Evolutionary conservation across 2,113 vertebrate species (phyloP).

Genomic region (Scophthalmus maximus): DNA sequence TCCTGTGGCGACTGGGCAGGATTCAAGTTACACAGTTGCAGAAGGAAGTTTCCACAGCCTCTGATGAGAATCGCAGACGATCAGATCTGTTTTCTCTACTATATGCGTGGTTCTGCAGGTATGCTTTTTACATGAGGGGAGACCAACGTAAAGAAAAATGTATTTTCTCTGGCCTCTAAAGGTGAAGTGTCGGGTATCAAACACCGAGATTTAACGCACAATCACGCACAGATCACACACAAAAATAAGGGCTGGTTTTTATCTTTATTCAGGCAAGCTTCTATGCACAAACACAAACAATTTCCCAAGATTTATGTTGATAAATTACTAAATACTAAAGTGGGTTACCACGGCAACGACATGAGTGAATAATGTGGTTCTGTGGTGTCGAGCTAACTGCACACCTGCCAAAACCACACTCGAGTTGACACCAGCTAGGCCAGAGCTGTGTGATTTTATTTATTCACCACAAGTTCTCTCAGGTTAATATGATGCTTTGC

Average conservation of each 20-base stretch:
- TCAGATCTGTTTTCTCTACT: not conserved
- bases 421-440: not conserved
- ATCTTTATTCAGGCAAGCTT: constrained; percentile 60
- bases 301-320: no score
- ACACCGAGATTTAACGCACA: not conserved
- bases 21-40: constrained; percentile 42
- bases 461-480: constrained; percentile 23
- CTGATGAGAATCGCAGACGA: constrained; percentile 25
- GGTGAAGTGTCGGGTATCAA: constrained; percentile 12
- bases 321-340: not conserved
- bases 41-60: constrained; percentile 58
- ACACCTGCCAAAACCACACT: constrained; percentile 50
- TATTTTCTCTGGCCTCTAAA: constrained; percentile 12
- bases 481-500: no score
- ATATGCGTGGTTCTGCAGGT: not conserved
- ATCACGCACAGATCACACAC: not conserved
- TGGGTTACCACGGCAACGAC: not conserved
- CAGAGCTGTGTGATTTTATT: no score
- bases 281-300: constrained; percentile 12
- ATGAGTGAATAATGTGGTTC: constrained; percentile 14
- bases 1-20: constrained; percentile 58
- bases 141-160: constrained; percentile 1
- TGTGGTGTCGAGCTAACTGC: constrained; percentile 20
- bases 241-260: constrained; percentile 10
- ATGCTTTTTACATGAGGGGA: not conserved